A percentile compares a stretch with the other conserved stretches of the same genome.
These are phyloP conservation scores for Tolypeutes matacus DNA, from an alignment of 2,797 vertebrate species.

Conservation along the genomic window DNA sequence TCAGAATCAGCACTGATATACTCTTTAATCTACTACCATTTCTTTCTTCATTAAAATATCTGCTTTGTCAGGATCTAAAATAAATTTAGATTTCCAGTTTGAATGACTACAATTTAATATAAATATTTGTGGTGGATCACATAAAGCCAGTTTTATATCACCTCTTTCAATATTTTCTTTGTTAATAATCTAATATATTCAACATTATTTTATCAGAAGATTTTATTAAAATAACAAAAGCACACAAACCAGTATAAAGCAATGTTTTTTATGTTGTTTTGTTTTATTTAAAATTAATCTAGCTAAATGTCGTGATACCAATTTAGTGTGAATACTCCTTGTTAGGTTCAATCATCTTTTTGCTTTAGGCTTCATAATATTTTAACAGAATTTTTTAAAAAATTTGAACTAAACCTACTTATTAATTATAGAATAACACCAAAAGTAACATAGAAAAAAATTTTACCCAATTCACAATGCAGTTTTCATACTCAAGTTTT, in stretches of 20 bases:
- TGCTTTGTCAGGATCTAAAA: neutral
- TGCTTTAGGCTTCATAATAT: neutral
- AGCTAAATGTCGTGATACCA: neutral
- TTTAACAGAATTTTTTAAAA: neutral
- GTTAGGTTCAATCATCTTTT: neutral
- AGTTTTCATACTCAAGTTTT: neutral
- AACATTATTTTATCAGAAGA: neutral
- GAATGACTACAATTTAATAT: neutral
- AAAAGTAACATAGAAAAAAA: neutral
- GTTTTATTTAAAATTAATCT: slow-evolving; percentile 7
- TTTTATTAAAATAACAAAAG: slow-evolving; percentile 5
- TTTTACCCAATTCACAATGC: neutral
- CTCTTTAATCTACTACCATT: slow-evolving; percentile 53
- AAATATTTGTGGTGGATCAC: neutral
- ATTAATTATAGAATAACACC: neutral
- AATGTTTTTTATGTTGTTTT: neutral
- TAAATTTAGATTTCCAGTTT: slow-evolving; percentile 51
- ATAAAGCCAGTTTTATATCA: neutral
- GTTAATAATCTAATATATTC: neutral
- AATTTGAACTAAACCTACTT: neutral
- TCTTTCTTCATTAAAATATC: slow-evolving; percentile 1
- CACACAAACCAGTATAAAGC: neutral
- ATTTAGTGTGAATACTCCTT: neutral
- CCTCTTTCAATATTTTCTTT: neutral
- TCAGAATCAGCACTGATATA: neutral